Percentiles rank a stretch among this genome's conserved stretches.
Conservation (phyloP, 2,113 vertebrate genomes). For the Mobula birostris region DNA sequence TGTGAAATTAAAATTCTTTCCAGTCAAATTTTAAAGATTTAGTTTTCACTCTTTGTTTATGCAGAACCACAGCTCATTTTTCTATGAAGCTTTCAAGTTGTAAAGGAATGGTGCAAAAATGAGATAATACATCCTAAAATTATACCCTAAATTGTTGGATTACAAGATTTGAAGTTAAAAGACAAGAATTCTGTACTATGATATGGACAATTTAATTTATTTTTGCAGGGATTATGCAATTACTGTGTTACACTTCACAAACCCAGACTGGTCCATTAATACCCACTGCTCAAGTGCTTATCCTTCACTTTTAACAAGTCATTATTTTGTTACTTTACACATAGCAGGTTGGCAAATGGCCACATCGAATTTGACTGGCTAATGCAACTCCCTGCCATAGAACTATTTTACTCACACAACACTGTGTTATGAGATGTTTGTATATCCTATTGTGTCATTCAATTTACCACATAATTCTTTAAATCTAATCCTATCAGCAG, state of each 20-base stretch:
- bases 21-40: background rate
- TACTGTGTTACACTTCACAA: background rate
- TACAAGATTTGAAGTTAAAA: background rate
- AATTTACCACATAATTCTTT: background rate
- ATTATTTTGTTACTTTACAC: background rate
- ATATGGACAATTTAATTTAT: background rate
- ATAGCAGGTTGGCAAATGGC: background rate
- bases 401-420: background rate
- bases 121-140: background rate
- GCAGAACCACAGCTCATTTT: background rate
- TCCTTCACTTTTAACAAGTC: background rate
- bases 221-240: background rate
- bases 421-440: background rate
- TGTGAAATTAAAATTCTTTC: background rate
- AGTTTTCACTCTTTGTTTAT: background rate
- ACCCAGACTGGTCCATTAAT: background rate
- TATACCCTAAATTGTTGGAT: background rate
- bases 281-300: background rate
- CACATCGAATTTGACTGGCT: background rate
- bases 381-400: background rate
- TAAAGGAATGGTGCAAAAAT: background rate
- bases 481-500: background rate
- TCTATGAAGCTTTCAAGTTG: background rate
- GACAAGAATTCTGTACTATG: background rate
- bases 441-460: background rate